Base-by-base conservation (phyloP, 2,888 invertebrate species). In the Hypolimnas misippus region DNA sequence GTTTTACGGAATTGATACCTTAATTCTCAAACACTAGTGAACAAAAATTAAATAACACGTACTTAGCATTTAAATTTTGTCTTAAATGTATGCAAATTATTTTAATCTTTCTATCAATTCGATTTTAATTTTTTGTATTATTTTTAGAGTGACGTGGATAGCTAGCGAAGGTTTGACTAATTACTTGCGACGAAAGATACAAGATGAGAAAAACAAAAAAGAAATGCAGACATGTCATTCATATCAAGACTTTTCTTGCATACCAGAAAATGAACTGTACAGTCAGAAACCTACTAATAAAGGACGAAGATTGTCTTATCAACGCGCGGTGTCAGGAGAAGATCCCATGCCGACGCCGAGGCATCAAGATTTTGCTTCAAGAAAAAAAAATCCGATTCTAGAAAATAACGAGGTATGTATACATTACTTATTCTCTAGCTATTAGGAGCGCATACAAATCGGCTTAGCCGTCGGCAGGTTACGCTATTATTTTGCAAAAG, bases 261-360 rank as follows among this genome's bases (percentile, higher is more conserved):
- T 86, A 49, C 82, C 86, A 0, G 87, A 86, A 50, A 79, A 79
- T 54, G 77, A 77, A 38, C 63, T 67, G 1, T 71, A 70, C 14
- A 75, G 71, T 1, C 65, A 77, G 2, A 78, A 73, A 38, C 68
- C 67, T 0, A 87, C 88, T 57, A 76, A 75, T 6, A 88, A 87
- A 57, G 89, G 87, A 0, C 76, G 91, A 7, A 73, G 91, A 57
- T 70, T 89, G n/a, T 90, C 91, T 0, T 91, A 91, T 67, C 89
- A 89, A 71, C 77, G 90, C 8, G 91, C 91, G 0, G 89, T 91
- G 1, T 91, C 91, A 0, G 89, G 91, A 0, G 91, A 91, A 68
- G 91, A 91, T 53, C 87, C 89, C 2, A 65, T 69, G 12, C 73
- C 76, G 0, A 59, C 70, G 0, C 75, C 78, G 4, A 46, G 21